Evolutionary conservation across 1,140 invertebrate species (phyloP), one percentile per base, ranked within the genome.

Genomic region (Achatina immaculata): DNA sequence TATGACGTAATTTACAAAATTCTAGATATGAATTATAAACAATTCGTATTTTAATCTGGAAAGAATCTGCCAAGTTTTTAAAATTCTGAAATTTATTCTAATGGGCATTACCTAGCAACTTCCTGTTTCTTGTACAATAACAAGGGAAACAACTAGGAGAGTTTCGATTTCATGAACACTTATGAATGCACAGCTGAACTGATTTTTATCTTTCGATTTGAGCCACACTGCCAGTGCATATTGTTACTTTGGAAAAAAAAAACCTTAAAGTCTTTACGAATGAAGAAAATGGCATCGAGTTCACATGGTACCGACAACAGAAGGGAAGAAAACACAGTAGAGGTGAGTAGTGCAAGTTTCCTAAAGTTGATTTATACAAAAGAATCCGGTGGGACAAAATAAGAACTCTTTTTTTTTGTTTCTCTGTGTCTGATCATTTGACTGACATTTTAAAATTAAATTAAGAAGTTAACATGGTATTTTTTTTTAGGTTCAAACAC

Each of bases 261-360:
- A 62, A 62, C 28, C 2, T 62, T 9, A 28, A 62, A 34, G n/a
- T 6, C 58, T 62, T 21, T 34, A 28, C n/a, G 31, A 71, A 45
- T 42, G 68, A 71, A 71, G 68, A 71, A 45, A 45, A 45, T 71
- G 38, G 36, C 28, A 24, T 71, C 9, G 7, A 45, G 11, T 40
- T 45, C 38, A 21, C 68, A 40, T 71, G 36, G 68, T 38, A 21
- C 42, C 0, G 42, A 71, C 36, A 71, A 45, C 68, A 45, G 42
- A 71, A 21, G 38, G 38, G 42, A 45, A 2, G 68, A 71, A 45
- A 42, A 71, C 42, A 71, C 68, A 71, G 58, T 62, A 31, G 58
- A 62, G 58, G 58, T 62, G 58, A 62, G 58, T 48, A 19, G 7
- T n/a, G n/a, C n/a, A n/a, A n/a, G n/a, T n/a, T n/a, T n/a, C n/a